Conservation (phyloP, 1,140 invertebrate genomes). For the Drosophila hydei region DNA sequence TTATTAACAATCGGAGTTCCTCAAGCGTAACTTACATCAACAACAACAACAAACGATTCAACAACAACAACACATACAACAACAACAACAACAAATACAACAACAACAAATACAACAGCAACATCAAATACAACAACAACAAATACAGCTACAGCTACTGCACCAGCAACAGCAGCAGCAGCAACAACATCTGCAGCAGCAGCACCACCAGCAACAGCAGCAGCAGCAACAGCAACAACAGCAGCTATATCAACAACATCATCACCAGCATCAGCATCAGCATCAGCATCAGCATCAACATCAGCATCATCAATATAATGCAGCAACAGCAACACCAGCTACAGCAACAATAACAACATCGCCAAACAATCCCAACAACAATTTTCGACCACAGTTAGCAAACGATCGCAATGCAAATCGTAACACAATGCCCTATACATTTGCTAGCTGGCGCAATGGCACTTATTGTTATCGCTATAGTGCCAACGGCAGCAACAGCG, state of each 20-base stretch:
- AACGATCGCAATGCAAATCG: slow-evolving; percentile 46
- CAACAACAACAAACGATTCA: slow-evolving; percentile 50
- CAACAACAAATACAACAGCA: slow-evolving; percentile 34
- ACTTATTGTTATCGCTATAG: slow-evolving; percentile 68
- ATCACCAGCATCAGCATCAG: slow-evolving; percentile 23
- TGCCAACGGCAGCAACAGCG: slow-evolving; percentile 28
- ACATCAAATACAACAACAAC: slow-evolving; percentile 40
- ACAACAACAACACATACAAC: slow-evolving; percentile 44
- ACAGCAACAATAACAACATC: slow-evolving; percentile 31
- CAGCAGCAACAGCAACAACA: slow-evolving; percentile 26
- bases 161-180: slow-evolving; percentile 30
- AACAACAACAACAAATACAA: slow-evolving; percentile 37
- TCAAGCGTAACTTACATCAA: slow-evolving; percentile 76
- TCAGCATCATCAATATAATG: slow-evolving; percentile 3
- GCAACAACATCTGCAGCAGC: slow-evolving; percentile 19
- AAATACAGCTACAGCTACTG: slow-evolving; percentile 17
- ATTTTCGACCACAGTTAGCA: slow-evolving; percentile 56
- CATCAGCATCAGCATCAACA: slow-evolving; percentile 25
- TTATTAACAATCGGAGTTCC: slow-evolving; percentile 91
- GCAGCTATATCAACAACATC: slow-evolving; percentile 27
- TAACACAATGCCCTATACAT: slow-evolving; percentile 63
- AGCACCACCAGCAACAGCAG: slow-evolving; percentile 27
- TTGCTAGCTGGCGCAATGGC: slow-evolving; percentile 70
- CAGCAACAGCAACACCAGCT: slow-evolving; percentile 37
- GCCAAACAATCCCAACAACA: slow-evolving; percentile 46